phyloP scores from a whole-genome alignment of 2,113 vertebrate genomes.

The Abramis brama region DNA sequence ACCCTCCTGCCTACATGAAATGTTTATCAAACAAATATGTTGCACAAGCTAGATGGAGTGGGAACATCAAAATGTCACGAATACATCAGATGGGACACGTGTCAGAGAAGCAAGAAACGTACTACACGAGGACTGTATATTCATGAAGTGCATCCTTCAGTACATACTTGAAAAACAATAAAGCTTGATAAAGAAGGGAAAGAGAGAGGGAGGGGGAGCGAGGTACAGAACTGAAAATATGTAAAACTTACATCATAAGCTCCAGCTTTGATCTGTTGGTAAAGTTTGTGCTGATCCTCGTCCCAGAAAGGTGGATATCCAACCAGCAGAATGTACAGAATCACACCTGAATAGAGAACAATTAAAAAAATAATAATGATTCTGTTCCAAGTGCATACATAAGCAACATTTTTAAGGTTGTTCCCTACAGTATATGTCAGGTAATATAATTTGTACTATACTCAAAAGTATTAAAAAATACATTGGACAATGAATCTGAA shows the following conservation, averaged over 20 bases:
- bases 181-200: not conserved
- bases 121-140: not conserved
- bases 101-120: not conserved
- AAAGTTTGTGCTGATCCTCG: constrained; percentile 97
- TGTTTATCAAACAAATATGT: not conserved
- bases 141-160: not conserved
- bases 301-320: constrained; percentile 99
- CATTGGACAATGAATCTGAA: no score
- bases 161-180: not conserved
- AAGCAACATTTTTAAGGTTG: not conserved
- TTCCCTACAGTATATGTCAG: not conserved
- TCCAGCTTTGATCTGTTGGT: constrained; percentile 98
- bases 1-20: not conserved
- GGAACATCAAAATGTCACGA: not conserved
- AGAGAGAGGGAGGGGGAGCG: not conserved
- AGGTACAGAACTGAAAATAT: not conserved
- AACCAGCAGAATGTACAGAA: constrained; percentile 96
- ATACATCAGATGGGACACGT: not conserved
- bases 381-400: not conserved
- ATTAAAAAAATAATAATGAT: constrained; percentile 14
- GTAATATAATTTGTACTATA: not conserved
- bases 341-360: constrained; percentile 82
- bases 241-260: constrained; percentile 90
- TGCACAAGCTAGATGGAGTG: not conserved
- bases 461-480: not conserved